Base-by-base conservation (phyloP, 2,797 vertebrate species). In the Bryconaethiops microstoma region DNA sequence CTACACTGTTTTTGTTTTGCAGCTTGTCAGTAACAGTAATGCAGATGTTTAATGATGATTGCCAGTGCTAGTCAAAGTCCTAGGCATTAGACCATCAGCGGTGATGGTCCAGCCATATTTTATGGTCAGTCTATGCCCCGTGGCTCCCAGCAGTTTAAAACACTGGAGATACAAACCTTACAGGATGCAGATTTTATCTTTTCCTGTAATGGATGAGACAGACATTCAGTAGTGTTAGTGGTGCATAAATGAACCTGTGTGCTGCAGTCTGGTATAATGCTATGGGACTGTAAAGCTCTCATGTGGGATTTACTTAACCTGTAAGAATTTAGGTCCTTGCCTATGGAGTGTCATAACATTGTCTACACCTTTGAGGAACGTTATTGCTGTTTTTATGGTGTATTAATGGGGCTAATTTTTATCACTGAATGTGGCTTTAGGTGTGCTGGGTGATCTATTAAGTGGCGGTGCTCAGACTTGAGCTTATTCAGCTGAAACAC, bases 341-440 rank as follows among this genome's bases (percentile, higher is more conserved):
- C 70, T 62, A 76, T 69, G 55, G 78, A 69, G 25, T 76, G 52
- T 60, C 23, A 57, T 23, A 74, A 72, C 48, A 52, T 74, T 81
- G 62, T 73, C 63, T 84, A 55, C 21, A 29, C 62, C 60, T 79
- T 12, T 80, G 40, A 77, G 48, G 63, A n/a, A 65, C 40, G 19
- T 68, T 69, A 5, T 73, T 48, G 29, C 29, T 64, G 45, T 57
- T 80, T 23, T 64, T 55, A 35, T 79, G 64, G 7, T 69, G 69
- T 60, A 39, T 40, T 50, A 71, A 75, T 55, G 60, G 50, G 74
- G 25, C 50, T 65, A 57, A 65, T 45, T 76, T 48, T 62, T 74
- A 54, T 82, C 50, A 62, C 25, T 64, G 62, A 84, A 75, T 52
- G 62, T 77, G 79, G 35, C 29, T 82, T 77, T 72, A 65, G 35